These are phyloP conservation scores for Lagria hirta DNA, from an alignment of 2,888 invertebrate genomes.

Conservation along the genomic window DNA sequence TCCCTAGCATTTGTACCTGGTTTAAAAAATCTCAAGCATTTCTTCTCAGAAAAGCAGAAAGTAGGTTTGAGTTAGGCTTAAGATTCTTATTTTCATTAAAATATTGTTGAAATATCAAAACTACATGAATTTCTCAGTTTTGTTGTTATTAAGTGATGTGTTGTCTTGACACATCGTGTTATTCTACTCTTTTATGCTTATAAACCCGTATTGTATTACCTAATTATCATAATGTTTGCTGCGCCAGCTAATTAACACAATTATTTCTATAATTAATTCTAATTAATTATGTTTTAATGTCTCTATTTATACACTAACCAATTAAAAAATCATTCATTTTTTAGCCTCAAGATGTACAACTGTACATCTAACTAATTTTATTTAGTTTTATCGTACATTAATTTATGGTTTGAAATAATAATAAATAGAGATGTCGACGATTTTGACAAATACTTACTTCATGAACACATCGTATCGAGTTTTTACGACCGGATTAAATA, in stretches of 20 bases:
- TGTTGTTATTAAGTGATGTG: slow-evolving; percentile 40
- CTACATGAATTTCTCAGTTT: slow-evolving; percentile 38
- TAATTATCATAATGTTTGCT: slow-evolving; percentile 32
- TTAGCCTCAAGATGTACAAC: slow-evolving; percentile 3
- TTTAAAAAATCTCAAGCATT: slow-evolving; percentile 48
- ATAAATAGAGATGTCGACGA: slow-evolving; percentile 30
- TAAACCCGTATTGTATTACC: slow-evolving; percentile 26
- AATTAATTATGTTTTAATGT: too few relatives aligned
- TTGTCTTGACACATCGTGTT: slow-evolving; percentile 33
- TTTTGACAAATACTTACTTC: slow-evolving; percentile 32
- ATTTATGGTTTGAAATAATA: slow-evolving; percentile 31
- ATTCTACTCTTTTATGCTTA: slow-evolving; percentile 32
- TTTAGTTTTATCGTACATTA: slow-evolving; percentile 31
- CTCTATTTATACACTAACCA: slow-evolving; percentile 21
- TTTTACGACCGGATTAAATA: slow-evolving; percentile 29
- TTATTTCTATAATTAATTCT: slow-evolving; percentile 32
- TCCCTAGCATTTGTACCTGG: slow-evolving; percentile 48
- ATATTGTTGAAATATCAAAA: slow-evolving; percentile 38
- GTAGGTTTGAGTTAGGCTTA: slow-evolving; percentile 35
- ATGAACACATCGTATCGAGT: slow-evolving; percentile 29
- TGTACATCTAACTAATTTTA: slow-evolving; percentile 7
- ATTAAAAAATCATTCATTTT: slow-evolving; percentile 9
- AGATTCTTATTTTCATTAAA: slow-evolving; percentile 40
- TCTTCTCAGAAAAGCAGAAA: slow-evolving; percentile 47
- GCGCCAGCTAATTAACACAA: slow-evolving; percentile 29